phyloP scores from a whole-genome alignment of 2,888 invertebrate genomes.

The Cheilosia urbana region DNA sequence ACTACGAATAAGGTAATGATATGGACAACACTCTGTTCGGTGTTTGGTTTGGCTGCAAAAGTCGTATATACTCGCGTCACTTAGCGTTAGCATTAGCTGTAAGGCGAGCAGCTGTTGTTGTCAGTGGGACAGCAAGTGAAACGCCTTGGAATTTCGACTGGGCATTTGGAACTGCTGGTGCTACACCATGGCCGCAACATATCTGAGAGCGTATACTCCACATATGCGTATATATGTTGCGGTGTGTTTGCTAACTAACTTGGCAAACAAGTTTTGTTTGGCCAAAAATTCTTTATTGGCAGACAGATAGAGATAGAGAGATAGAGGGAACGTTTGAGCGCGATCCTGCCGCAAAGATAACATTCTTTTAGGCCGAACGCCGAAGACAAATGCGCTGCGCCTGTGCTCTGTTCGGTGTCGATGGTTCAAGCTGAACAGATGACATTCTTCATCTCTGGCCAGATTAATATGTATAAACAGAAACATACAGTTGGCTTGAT shows the following conservation, averaged over 20 bases:
- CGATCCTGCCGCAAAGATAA: constrained; percentile 51
- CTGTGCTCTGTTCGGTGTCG: constrained; percentile 4
- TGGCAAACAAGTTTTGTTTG: constrained; percentile 68
- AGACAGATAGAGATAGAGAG: constrained; percentile 16
- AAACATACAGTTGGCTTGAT: constrained; percentile 15
- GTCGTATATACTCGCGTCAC: constrained; percentile 35
- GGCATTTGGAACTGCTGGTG: constrained; percentile 27
- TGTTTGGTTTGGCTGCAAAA: constrained; percentile 45
- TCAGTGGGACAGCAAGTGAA: constrained; percentile 56
- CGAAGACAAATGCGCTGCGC: neutral
- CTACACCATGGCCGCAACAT: constrained; percentile 11
- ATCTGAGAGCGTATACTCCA: constrained; percentile 5
- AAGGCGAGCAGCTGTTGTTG: constrained; percentile 54
- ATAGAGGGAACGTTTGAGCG: constrained; percentile 35
- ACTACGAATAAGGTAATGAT: constrained; percentile 41
- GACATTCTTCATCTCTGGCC: constrained; percentile 44
- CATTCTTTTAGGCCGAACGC: constrained; percentile 50
- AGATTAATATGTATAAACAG: constrained; percentile 5
- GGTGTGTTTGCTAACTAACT: constrained; percentile 42
- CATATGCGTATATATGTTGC: constrained; percentile 3
- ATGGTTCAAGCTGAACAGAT: constrained; percentile 41
- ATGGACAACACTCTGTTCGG: constrained; percentile 24
- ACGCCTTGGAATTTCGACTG: constrained; percentile 55
- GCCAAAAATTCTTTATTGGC: constrained; percentile 40
- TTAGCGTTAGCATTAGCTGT: constrained; percentile 15